Percentiles rank a stretch among this genome's conserved stretches.
Conservation (phyloP, 1,140 invertebrate genomes). For the Thereuonema tuberculata region DNA sequence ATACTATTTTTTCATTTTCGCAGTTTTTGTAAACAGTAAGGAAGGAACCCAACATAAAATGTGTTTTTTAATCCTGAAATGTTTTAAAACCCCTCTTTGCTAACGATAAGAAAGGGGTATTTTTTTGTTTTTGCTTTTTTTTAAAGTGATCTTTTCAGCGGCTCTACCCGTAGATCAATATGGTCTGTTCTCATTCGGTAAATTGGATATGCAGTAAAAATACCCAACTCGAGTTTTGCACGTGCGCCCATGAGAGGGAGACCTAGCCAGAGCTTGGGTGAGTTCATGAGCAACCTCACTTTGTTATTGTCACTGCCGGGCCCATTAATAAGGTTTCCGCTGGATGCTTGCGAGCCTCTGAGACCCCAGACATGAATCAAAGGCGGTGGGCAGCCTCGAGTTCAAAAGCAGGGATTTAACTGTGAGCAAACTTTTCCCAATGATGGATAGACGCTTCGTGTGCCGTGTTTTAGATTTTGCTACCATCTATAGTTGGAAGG, state of each 20-base stretch:
- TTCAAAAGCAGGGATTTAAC: constrained; percentile 8
- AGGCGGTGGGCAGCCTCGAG: not conserved
- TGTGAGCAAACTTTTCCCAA: constrained; percentile 5
- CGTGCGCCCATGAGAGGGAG: not conserved
- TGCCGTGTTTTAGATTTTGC: not conserved
- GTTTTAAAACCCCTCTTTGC: too few species aligned
- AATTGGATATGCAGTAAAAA: constrained; percentile 10
- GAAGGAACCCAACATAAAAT: too few species aligned
- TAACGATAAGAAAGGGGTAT: too few species aligned
- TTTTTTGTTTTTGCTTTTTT: too few species aligned
- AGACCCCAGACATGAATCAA: constrained; percentile 6
- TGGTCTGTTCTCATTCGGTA: not conserved
- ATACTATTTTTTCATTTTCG: too few species aligned
- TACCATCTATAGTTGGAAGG: too few species aligned
- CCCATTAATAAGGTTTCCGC: constrained; percentile 10
- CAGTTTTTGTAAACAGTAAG: too few species aligned
- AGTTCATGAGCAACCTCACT: constrained; percentile 2
- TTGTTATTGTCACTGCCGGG: constrained; percentile 9
- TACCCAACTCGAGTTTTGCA: constrained; percentile 1
- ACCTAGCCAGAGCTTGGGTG: not conserved
- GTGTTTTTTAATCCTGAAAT: too few species aligned
- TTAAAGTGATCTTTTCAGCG: too few species aligned
- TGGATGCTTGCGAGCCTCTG: constrained; percentile 6
- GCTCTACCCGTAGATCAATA: not conserved
- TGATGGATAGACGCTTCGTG: constrained; percentile 1